These are phyloP conservation scores for Germaria angustata DNA, from an alignment of 2,888 invertebrate genomes.

Conservation along the genomic window DNA sequence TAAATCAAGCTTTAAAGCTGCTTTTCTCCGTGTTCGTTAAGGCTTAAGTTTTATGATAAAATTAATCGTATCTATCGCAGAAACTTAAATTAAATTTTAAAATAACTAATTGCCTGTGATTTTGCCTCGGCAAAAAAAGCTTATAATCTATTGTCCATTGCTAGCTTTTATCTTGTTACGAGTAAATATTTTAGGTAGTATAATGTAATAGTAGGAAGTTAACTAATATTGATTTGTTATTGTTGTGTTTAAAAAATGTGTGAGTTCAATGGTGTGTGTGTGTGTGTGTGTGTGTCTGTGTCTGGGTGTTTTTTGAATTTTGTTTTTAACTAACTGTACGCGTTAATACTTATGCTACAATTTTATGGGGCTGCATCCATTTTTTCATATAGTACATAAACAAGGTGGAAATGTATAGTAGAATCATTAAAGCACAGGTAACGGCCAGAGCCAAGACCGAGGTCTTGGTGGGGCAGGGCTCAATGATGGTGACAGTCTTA, in stretches of 20 bases:
- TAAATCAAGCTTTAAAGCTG: constrained; percentile 52
- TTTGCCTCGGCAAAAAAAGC: constrained; percentile 34
- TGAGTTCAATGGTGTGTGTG: neutral
- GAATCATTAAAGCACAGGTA: constrained; percentile 92
- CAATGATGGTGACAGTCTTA: constrained; percentile 93
- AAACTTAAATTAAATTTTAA: constrained; percentile 39
- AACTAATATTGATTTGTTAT: constrained; percentile 45
- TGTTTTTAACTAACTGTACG: constrained; percentile 39
- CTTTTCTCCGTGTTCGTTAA: constrained; percentile 39
- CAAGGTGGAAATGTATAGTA: constrained; percentile 93
- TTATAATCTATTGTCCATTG: constrained; percentile 31
- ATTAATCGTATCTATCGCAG: constrained; percentile 11
- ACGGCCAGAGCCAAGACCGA: constrained; percentile 94
- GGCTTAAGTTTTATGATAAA: constrained; percentile 56
- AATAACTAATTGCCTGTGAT: constrained; percentile 32
- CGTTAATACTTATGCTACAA: constrained; percentile 83
- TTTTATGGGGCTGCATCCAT: constrained; percentile 92
- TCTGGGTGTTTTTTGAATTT: constrained; percentile 7
- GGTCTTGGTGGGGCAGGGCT: constrained; percentile 94
- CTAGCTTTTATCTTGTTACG: constrained; percentile 25
- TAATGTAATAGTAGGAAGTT: constrained; percentile 25
- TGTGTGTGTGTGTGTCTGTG: neutral
- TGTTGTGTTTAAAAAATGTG: neutral
- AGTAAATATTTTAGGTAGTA: neutral
- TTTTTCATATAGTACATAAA: constrained; percentile 97